Conservation (phyloP, 2,797 vertebrate species). For the Trematomus bernacchii region DNA sequence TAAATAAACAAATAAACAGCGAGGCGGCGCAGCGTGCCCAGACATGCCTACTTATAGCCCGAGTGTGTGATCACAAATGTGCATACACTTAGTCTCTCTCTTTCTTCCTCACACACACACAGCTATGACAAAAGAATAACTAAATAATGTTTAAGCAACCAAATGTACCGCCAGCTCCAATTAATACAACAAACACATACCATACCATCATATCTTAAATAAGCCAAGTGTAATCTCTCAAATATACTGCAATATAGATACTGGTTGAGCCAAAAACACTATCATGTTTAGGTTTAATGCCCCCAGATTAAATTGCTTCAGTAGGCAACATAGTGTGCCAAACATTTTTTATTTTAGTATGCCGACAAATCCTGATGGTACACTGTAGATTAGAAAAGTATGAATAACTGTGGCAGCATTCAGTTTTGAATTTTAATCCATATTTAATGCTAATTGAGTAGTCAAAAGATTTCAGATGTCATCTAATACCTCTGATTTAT, state of each 20-base stretch:
- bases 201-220: neutral
- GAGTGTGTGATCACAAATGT: conserved; percentile 19
- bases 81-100: conserved; percentile 3
- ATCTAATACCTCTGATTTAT: neutral
- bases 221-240: neutral
- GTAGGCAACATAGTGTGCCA: neutral
- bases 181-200: neutral
- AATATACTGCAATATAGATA: neutral
- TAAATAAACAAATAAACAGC: conserved; percentile 38
- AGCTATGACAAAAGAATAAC: neutral
- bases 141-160: neutral
- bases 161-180: neutral
- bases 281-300: neutral
- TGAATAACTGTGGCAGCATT: too few species aligned
- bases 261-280: neutral
- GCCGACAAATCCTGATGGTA: neutral
- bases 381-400: neutral
- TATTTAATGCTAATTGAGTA: neutral
- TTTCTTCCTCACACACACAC: neutral
- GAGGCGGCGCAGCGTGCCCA: neutral
- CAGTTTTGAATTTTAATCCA: neutral
- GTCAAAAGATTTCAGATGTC: neutral
- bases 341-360: neutral
- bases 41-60: neutral
- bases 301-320: neutral